Conservation (phyloP, 2,113 vertebrate genomes). For the Gulo gulo region DNA sequence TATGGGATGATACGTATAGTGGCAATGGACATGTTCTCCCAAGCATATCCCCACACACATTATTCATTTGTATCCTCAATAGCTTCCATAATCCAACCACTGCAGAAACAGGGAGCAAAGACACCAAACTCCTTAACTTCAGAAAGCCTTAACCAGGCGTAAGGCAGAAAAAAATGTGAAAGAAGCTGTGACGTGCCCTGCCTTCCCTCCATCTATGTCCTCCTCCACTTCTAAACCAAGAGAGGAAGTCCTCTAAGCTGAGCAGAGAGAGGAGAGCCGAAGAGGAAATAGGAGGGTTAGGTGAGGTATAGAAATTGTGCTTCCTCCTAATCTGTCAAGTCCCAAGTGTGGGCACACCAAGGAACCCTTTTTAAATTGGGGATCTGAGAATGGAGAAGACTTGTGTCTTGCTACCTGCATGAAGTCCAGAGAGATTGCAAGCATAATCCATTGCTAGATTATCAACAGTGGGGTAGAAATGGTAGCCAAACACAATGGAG, state of each 20-base stretch:
- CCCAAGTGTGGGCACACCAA: not conserved
- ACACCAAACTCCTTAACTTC: not conserved
- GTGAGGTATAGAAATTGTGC: not conserved
- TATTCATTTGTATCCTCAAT: not conserved
- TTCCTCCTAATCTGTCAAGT: not conserved
- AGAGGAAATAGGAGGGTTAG: not conserved
- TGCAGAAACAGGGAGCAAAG: not conserved
- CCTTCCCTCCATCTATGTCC: not conserved
- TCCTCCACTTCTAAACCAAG: not conserved
- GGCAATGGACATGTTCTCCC: too few species aligned
- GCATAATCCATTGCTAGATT: too few species aligned
- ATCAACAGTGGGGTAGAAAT: not conserved
- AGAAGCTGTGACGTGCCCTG: not conserved
- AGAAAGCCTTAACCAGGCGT: not conserved
- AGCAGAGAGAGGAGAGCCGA: not conserved
- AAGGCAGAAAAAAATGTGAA: not conserved
- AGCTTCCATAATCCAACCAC: not conserved
- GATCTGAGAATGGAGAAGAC: not conserved
- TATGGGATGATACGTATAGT: accelerated
- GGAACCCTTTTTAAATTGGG: not conserved
- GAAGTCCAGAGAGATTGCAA: not conserved
- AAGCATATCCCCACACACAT: not conserved
- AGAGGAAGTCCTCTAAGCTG: not conserved
- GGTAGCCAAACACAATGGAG: not conserved
- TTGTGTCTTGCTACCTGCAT: not conserved